These are phyloP conservation scores for Mus spicilegus DNA, from an alignment of 2,113 vertebrate genomes.

Conservation along the genomic window DNA sequence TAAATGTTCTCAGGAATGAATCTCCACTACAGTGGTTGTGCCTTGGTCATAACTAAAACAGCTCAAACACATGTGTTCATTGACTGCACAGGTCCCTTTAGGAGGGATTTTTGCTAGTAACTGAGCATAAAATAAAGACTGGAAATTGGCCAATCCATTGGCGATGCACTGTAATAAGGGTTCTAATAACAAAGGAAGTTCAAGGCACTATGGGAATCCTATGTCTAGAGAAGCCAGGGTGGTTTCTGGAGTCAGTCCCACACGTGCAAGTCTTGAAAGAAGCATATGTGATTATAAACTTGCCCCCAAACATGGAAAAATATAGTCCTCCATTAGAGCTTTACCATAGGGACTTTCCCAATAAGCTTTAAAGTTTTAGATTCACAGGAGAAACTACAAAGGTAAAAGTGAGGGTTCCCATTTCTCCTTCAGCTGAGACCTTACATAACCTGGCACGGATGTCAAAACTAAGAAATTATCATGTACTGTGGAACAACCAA, in stretches of 20 bases:
- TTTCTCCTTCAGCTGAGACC: neutral
- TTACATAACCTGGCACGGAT: neutral
- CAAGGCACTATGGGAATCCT: neutral
- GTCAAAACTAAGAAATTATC: neutral
- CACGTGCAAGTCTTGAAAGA: neutral
- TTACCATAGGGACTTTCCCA: neutral
- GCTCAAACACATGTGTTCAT: neutral
- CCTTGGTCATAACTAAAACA: neutral
- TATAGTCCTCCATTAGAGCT: neutral
- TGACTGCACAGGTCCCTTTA: neutral
- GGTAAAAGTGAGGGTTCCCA: neutral
- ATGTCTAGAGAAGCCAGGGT: neutral
- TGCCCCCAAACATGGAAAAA: neutral
- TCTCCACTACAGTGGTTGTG: neutral
- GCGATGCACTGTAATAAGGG: neutral
- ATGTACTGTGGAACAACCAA: neutral
- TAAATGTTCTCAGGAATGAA: slow-evolving; percentile 30
- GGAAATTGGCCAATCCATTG: neutral
- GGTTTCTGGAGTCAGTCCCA: neutral
- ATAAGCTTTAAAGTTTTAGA: neutral
- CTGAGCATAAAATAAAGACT: neutral
- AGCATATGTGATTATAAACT: neutral
- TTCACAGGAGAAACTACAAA: neutral
- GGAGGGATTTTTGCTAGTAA: neutral
- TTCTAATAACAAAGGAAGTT: neutral